Conservation (phyloP, 2,113 vertebrate species). For the Hippocampus comes region DNA sequence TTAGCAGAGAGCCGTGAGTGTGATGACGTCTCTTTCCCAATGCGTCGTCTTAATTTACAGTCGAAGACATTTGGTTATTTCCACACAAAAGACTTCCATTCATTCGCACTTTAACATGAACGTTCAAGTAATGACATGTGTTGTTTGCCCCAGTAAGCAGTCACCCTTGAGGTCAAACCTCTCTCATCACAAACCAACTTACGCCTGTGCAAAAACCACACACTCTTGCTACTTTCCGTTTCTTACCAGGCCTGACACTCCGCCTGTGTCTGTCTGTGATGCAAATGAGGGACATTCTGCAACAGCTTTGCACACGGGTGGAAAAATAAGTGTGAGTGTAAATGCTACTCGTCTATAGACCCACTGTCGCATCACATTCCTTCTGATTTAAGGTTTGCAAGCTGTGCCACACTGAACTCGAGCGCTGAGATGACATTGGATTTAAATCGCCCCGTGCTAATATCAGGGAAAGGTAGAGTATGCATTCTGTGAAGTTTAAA, state of each 20-base stretch:
- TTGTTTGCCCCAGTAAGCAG: slow-evolving; percentile 36
- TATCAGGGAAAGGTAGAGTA: slow-evolving; percentile 57
- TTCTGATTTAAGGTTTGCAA: slow-evolving; percentile 44
- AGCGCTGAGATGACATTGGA: slow-evolving; percentile 63
- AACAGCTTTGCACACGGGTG: slow-evolving; percentile 57
- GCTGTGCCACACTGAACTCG: background rate
- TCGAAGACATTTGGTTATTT: background rate
- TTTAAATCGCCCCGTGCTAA: slow-evolving; percentile 36
- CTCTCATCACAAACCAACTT: slow-evolving; percentile 23
- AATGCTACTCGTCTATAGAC: slow-evolving; percentile 70
- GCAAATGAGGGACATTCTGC: slow-evolving; percentile 44
- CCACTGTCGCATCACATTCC: slow-evolving; percentile 37
- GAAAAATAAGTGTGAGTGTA: slow-evolving; percentile 61
- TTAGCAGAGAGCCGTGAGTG: slow-evolving; percentile 1
- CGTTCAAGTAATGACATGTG: slow-evolving; percentile 28
- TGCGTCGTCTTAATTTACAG: background rate
- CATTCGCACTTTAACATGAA: slow-evolving; percentile 1
- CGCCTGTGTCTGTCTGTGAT: slow-evolving; percentile 41
- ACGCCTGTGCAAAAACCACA: slow-evolving; percentile 40
- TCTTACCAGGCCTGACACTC: slow-evolving; percentile 65
- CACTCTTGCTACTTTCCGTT: slow-evolving; percentile 66
- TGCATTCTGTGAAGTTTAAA: slow-evolving; percentile 18
- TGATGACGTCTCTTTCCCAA: slow-evolving; percentile 9
- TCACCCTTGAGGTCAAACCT: slow-evolving; percentile 39
- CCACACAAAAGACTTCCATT: slow-evolving; percentile 25